phyloP scores from a whole-genome alignment of 2,888 invertebrate species.

The Sinodicranocentrus sp. region DNA sequence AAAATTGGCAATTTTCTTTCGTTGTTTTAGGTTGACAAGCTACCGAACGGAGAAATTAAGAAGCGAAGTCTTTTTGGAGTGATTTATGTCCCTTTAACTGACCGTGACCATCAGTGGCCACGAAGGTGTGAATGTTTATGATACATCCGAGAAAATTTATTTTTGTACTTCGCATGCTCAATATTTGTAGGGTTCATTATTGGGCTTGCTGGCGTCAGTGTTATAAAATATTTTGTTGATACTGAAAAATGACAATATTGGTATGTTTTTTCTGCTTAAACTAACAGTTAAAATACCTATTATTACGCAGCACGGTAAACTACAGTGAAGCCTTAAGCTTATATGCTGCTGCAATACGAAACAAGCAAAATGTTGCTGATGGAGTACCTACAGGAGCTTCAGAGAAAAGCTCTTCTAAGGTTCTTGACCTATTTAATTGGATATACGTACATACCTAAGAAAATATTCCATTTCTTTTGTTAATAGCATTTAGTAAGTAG shows the following conservation, averaged over 20 bases:
- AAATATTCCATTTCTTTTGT: no score
- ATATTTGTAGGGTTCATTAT: conserved; percentile 53
- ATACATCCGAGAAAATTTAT: conserved; percentile 53
- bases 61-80: conserved; percentile 94
- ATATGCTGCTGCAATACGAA: conserved; percentile 50
- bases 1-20: no score
- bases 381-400: no score
- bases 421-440: no score
- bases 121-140: conserved; percentile 66
- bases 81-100: conserved; percentile 97
- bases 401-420: no score
- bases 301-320: conserved; percentile 36
- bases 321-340: conserved; percentile 54
- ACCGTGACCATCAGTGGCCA: conserved; percentile 86
- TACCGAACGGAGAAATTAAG: conserved; percentile 86
- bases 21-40: conserved; percentile 89
- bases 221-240: conserved; percentile 41
- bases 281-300: conserved; percentile 14
- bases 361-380: conserved; percentile 25
- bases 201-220: conserved; percentile 32
- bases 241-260: conserved; percentile 9
- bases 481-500: no score
- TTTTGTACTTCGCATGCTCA: conserved; percentile 37
- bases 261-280: not conserved
- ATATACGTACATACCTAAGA: no score